Base-by-base conservation (phyloP, 2,797 vertebrate species). In the Mus caroli region DNA sequence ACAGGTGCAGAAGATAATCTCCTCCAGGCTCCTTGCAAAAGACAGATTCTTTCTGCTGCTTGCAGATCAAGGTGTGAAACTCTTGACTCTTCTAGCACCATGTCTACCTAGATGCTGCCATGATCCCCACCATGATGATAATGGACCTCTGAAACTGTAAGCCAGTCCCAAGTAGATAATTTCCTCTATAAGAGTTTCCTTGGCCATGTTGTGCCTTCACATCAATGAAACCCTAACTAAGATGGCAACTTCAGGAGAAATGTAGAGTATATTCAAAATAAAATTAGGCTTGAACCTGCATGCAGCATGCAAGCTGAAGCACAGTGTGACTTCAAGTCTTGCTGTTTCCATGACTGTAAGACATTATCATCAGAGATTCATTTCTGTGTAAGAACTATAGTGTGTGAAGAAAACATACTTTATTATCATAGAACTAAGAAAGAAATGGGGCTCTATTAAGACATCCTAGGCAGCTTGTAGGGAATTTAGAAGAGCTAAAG, bases 231-330 rank as follows among this genome's bases (percentile, higher is more conserved):
- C n/a, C n/a, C n/a, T 19, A 34, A 34, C 31, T n/a, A 71, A n/a
- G 17, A n/a, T 1, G 34, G 17, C n/a, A 71, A 56, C 1, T 43
- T 75, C 62, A 19, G 14, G 88, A 67, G 71, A 91, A 88, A 40
- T 40, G 0, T 43, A 83, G 31, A n/a, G 82, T 92, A 83, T 91
- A 1, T 76, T 90, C 40, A 88, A 94, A 92, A 94, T n/a, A 54
- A 88, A 96, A 6, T 56, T 3, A n/a, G 6, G 40, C 12, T 34
- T 80, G 76, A 89, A 78, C 90, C 14, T 90, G 19, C 26, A 76
- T 54, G 54, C 28, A 82, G 40, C 34, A 5, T 26, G 34, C 46
- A 93, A 34, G 22, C 22, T 69, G 17, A 76, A 87, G 15, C 34
- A n/a, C 90, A 37, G 13, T 73, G 67, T 28, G 13, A 6, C 71